A percentile compares a stretch with the other conserved stretches of the same genome.
Conservation (phyloP, 2,113 vertebrate genomes). For the Anser cygnoides region DNA sequence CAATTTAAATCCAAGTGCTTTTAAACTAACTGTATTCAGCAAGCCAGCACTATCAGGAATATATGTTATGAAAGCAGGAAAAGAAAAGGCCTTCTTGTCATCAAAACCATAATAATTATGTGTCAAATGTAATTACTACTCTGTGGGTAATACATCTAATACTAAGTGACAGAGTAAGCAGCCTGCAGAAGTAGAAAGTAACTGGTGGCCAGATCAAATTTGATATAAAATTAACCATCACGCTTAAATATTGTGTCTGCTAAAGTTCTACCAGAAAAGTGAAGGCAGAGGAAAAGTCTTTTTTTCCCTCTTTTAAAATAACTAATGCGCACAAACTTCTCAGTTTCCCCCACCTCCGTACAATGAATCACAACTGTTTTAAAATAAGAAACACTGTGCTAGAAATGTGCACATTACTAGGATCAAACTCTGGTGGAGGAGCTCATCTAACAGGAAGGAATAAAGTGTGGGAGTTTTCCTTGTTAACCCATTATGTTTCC, state of each 20-base stretch:
- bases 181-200: conserved; percentile 77
- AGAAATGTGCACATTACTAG: background rate
- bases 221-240: conserved; percentile 78
- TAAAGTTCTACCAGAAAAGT: conserved; percentile 64
- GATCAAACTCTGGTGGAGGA: background rate
- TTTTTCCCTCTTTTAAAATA: background rate
- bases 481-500: conserved; percentile 3
- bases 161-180: conserved; percentile 80
- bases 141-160: conserved; percentile 82
- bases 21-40: conserved; percentile 77
- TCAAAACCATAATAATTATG: conserved; percentile 89
- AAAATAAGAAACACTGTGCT: conserved; percentile 12
- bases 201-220: conserved; percentile 76
- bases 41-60: conserved; percentile 80
- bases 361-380: conserved; percentile 27
- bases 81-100: conserved; percentile 85
- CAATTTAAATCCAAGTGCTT: conserved; percentile 77
- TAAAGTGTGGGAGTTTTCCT: conserved; percentile 22
- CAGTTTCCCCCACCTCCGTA: conserved; percentile 4
- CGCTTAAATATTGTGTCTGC: conserved; percentile 56
- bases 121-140: conserved; percentile 88
- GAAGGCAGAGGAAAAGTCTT: background rate
- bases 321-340: background rate
- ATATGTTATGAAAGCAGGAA: conserved; percentile 82
- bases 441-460: conserved; percentile 19